Evolutionary conservation across 92 coral and sea anemone genomes (phyloP).

Genomic region (Palythoa caribaeorum): DNA sequence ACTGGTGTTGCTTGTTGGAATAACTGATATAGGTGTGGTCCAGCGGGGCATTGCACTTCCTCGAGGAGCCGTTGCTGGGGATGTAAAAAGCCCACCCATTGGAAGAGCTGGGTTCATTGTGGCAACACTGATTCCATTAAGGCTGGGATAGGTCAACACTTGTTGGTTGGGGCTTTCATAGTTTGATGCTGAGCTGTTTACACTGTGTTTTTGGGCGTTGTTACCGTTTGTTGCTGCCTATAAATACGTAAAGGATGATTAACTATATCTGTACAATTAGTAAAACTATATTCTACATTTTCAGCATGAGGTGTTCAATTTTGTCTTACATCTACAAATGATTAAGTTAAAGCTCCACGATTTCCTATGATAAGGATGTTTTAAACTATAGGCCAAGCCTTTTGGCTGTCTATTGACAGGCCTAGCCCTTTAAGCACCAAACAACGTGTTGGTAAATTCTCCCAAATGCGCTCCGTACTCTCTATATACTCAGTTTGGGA

Average conservation of each 20-base stretch:
- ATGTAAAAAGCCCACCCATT: constrained; percentile 61
- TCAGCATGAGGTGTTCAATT: not conserved
- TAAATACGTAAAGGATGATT: not conserved
- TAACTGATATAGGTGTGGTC: constrained; percentile 58
- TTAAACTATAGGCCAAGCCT: no score
- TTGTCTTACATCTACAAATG: no score
- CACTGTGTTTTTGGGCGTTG: constrained; percentile 43
- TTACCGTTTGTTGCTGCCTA: constrained; percentile 39
- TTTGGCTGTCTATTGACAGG: no score
- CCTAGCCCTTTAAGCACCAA: no score
- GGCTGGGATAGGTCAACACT: constrained; percentile 70
- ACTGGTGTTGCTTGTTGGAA: constrained; percentile 50
- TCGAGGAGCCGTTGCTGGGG: constrained; percentile 54
- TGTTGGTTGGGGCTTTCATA: constrained; percentile 54
- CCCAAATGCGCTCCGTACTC: no score
- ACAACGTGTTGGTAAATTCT: no score
- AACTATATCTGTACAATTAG: not conserved
- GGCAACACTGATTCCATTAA: constrained; percentile 58
- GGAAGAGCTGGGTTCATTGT: constrained; percentile 63
- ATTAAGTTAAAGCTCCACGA: no score
- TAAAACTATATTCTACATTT: not conserved
- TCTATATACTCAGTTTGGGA: no score
- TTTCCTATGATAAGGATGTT: no score
- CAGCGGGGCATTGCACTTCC: constrained; percentile 60
- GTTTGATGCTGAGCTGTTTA: constrained; percentile 55